Evolutionary conservation across 2,797 vertebrate species (phyloP), one percentile per base, ranked within the genome.

Genomic region (Pantherophis alleghaniensis): DNA sequence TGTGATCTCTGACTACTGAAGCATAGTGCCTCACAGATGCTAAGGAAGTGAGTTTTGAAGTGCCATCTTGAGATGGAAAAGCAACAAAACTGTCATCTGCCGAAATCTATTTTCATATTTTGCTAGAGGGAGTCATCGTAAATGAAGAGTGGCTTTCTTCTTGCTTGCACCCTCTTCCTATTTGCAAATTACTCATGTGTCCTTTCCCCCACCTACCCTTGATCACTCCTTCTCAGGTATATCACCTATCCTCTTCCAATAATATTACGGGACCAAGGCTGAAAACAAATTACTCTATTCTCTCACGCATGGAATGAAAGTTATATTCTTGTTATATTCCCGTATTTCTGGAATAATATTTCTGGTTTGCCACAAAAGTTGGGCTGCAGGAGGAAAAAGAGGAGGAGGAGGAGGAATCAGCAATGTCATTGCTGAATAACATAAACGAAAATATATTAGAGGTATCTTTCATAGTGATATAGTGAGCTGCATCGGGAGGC

Each of bases 81-180:
- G 93, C 92, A 95, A 95, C 94, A 96, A 95, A 97, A 88, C 95
- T 95, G 92, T 94, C 96, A 97, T 94, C 92, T 90, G 74, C 51
- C 0, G 28, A 96, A 96, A 97, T 95, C 96, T 97, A 92, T 96
- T 97, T 98, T 96, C 95, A 94, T 95, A 95, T 97, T 98, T 97
- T 16, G 5, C 95, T 95, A 59, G 60, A 42, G n/a, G 91, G 91
- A 47, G 0, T 95, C 94, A 24, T 94, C 94, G 90, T 93, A 96
- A 97, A 97, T 96, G 97, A 97, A 96, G 96, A 47, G 56, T 28
- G 18, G 42, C 79, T 83, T 18, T 47, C 79, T 83, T 47, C 79
- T 83, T 47, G 42, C 79, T 83, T 0, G 20, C 79, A 83, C 42
- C 42, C 20, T 83, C 79, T 83, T 83, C 10, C 37, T 59, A 11